phyloP scores from a whole-genome alignment of 2,113 vertebrate species.

The Rhombomys opimus region DNA sequence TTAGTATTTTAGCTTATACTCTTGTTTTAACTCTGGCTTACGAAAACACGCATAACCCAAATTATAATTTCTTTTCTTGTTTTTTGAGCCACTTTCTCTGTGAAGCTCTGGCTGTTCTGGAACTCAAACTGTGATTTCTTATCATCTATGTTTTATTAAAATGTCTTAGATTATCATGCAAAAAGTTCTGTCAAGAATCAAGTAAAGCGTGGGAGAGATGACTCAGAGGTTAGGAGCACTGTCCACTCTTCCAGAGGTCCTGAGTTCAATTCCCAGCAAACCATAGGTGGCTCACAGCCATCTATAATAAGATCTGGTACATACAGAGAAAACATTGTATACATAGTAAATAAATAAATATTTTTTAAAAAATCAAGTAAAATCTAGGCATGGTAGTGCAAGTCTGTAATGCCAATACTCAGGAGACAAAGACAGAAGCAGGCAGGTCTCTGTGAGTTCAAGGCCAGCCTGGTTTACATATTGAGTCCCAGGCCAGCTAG shows the following conservation, averaged over 20 bases:
- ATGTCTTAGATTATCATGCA: neutral
- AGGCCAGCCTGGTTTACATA: neutral
- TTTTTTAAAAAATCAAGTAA: conserved; percentile 5
- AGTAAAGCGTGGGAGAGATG: neutral
- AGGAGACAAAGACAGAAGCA: neutral
- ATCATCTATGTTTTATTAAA: neutral
- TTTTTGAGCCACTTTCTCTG: neutral
- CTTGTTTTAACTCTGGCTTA: conserved; percentile 18
- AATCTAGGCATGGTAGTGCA: neutral
- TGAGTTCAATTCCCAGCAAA: too few species aligned
- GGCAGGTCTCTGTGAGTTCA: neutral
- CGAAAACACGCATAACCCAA: neutral
- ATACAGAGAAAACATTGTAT: too few species aligned
- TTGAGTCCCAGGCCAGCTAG: neutral
- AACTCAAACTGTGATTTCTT: neutral
- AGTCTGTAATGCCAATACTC: neutral
- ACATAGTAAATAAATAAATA: too few species aligned
- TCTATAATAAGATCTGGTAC: too few species aligned
- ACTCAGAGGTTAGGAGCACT: too few species aligned
- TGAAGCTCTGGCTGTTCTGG: neutral
- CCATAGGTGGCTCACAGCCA: too few species aligned
- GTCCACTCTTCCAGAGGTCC: too few species aligned
- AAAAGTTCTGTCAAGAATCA: conserved; percentile 19
- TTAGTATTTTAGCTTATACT: neutral
- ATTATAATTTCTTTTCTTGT: neutral